Percentiles rank a stretch among this genome's conserved stretches.
Evolutionary conservation across 2,797 vertebrate genomes (phyloP).

Genomic region (Chloroceryle amazona): DNA sequence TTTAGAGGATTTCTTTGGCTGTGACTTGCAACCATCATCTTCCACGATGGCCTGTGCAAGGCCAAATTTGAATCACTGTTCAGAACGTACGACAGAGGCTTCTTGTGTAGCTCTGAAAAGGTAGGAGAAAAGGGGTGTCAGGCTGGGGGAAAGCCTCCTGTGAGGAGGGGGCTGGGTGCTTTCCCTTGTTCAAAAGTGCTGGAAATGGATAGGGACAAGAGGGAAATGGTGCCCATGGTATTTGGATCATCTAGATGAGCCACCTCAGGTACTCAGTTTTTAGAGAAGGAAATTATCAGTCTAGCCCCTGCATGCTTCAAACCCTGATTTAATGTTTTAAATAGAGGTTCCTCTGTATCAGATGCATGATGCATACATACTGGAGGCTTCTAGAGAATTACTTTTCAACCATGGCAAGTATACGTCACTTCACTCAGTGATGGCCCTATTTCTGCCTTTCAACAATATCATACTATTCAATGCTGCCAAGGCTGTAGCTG

Average conservation of each 20-base stretch:
- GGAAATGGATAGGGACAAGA: neutral
- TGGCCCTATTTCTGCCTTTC: neutral
- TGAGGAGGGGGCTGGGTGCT: neutral
- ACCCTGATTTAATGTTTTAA: neutral
- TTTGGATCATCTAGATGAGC: neutral
- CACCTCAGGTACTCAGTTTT: neutral
- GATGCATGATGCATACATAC: neutral
- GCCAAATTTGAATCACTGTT: no score
- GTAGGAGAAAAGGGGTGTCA: neutral
- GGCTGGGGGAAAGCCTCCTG: neutral
- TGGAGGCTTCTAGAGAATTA: neutral
- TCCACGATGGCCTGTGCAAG: no score
- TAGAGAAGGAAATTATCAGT: neutral
- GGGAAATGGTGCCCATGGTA: neutral
- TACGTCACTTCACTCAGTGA: neutral
- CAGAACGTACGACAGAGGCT: neutral
- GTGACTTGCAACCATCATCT: no score
- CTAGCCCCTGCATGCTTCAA: neutral
- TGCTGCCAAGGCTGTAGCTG: neutral
- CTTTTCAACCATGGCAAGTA: neutral
- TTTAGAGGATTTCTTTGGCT: neutral
- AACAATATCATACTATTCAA: neutral
- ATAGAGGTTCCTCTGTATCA: neutral
- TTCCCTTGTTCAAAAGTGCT: neutral
- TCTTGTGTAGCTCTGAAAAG: neutral